A percentile compares a stretch with the other conserved stretches of the same genome.
These are phyloP conservation scores for Dinoponera quadriceps DNA, from an alignment of 1,140 invertebrate genomes.

Conservation along the genomic window DNA sequence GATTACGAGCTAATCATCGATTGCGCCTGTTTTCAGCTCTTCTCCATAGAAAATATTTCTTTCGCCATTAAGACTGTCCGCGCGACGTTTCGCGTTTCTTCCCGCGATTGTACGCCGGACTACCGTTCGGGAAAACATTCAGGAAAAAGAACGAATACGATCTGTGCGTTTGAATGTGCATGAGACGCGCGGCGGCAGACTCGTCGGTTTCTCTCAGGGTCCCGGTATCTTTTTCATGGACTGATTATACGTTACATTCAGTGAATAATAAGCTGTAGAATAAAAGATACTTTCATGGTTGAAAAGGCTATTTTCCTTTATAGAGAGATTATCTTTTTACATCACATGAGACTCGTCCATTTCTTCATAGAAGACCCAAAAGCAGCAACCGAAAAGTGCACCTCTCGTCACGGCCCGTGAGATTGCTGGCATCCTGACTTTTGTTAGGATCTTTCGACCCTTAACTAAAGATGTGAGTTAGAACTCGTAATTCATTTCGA, in stretches of 20 bases:
- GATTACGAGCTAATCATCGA: constrained; percentile 11
- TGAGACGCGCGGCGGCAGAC: constrained; percentile 33
- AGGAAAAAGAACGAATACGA: constrained; percentile 45
- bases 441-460: background rate
- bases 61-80: constrained; percentile 20
- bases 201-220: constrained; percentile 21
- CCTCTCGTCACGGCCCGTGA: background rate
- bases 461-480: constrained; percentile 17
- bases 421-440: constrained; percentile 2
- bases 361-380: background rate
- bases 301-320: background rate
- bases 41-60: constrained; percentile 59
- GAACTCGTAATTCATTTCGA: constrained; percentile 4
- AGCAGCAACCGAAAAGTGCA: constrained; percentile 19
- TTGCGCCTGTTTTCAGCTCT: constrained; percentile 31
- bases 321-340: constrained; percentile 18
- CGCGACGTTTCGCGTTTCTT: constrained; percentile 24
- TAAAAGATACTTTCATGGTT: constrained; percentile 4
- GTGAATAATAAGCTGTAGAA: background rate
- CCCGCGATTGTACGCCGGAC: constrained; percentile 5
- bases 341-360: no score
- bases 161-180: constrained; percentile 67
- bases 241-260: no score
- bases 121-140: constrained; percentile 18
- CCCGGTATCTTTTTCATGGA: no score